A percentile compares a stretch with the other conserved stretches of the same genome.
phyloP scores from a whole-genome alignment of 2,888 invertebrate species.

The Oeneis ivallda region DNA sequence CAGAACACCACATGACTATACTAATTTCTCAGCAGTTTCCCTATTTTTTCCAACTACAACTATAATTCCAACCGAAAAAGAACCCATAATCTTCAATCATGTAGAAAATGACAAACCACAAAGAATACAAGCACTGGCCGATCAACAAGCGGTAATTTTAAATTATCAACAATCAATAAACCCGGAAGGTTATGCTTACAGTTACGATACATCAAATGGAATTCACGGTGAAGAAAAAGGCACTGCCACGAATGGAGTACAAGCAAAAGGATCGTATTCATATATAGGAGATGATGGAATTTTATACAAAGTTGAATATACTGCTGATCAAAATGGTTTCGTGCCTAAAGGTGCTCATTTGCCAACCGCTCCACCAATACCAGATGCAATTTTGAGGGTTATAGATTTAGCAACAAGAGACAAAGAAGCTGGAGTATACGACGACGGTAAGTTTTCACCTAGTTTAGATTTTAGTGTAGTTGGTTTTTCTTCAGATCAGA shows the following conservation, averaged over 20 bases:
- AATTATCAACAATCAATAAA: conserved; percentile 58
- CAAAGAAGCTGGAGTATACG: conserved; percentile 55
- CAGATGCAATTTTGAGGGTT: conserved; percentile 62
- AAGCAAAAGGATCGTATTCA: conserved; percentile 64
- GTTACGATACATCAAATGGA: conserved; percentile 68
- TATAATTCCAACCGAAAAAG: not conserved
- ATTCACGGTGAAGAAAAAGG: conserved; percentile 68
- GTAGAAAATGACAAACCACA: conserved; percentile 38
- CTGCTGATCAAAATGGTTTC: conserved; percentile 72
- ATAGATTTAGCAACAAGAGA: conserved; percentile 62
- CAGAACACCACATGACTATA: not conserved
- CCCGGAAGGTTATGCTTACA: conserved; percentile 62
- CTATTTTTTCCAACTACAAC: not conserved
- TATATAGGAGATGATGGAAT: conserved; percentile 72
- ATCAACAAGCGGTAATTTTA: conserved; percentile 58
- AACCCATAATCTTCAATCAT: not conserved
- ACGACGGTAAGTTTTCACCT: conserved; percentile 59
- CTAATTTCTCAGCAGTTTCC: not conserved
- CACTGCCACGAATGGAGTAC: conserved; percentile 58
- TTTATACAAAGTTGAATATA: conserved; percentile 59
- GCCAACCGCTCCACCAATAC: conserved; percentile 69
- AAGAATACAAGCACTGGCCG: conserved; percentile 54
- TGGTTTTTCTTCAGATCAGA: not conserved
- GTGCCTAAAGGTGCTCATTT: conserved; percentile 66
- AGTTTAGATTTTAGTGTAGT: conserved; percentile 4